A percentile compares a stretch with the other conserved stretches of the same genome.
Conservation (phyloP, 1,140 invertebrate genomes). For the Gonioctena quinquepunctata region DNA sequence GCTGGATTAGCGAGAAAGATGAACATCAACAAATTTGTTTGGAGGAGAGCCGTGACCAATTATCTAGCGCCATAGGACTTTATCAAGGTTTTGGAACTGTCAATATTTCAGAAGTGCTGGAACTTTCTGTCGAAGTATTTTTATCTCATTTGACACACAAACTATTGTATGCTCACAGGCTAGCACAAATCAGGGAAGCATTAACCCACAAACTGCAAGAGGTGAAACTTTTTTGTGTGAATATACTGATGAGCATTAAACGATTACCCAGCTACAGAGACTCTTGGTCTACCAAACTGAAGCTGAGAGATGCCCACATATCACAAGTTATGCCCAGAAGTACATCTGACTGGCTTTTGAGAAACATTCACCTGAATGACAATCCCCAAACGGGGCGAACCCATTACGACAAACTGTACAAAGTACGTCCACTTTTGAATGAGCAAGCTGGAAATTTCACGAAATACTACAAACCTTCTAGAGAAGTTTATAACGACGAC, state of each 20-base stretch:
- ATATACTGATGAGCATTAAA: not conserved
- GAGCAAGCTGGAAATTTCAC: not conserved
- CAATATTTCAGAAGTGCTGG: not conserved
- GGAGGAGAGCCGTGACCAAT: not conserved
- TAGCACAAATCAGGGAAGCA: too few relatives aligned
- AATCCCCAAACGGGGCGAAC: constrained; percentile 16
- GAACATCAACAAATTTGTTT: not conserved
- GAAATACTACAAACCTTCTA: not conserved
- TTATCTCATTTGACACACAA: too few relatives aligned
- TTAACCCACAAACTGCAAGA: too few relatives aligned
- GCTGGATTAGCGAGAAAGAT: not conserved
- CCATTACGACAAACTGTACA: constrained; percentile 42
- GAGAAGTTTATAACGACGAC: constrained; percentile 44
- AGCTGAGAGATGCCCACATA: constrained; percentile 17
- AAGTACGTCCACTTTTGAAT: constrained; percentile 20
- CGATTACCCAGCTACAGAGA: constrained; percentile 8
- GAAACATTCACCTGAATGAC: constrained; percentile 16
- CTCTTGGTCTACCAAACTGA: constrained; percentile 10
- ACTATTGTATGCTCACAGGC: too few relatives aligned
- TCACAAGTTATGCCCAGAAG: constrained; percentile 13
- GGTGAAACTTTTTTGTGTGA: too few relatives aligned
- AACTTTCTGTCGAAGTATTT: not conserved
- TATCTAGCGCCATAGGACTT: not conserved
- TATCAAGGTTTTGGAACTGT: not conserved
- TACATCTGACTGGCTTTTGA: constrained; percentile 19